Base-by-base conservation (phyloP, 2,113 vertebrate genomes). In the Petaurus breviceps region DNA sequence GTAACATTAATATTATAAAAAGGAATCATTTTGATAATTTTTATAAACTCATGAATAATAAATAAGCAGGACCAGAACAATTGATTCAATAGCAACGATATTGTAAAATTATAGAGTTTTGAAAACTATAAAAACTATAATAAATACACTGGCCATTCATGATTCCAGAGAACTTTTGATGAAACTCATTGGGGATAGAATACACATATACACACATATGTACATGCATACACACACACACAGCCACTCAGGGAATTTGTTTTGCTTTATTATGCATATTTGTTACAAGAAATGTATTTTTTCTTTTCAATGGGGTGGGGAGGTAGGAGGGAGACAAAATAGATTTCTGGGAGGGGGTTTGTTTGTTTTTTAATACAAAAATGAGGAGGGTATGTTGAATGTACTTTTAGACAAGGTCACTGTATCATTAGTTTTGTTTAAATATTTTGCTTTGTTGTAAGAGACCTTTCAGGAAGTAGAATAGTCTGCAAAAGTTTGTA, bases 141-240 rank as follows among this genome's bases (percentile, higher is more conserved):
- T 43, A 14, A 84, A 84, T n/a, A 43, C 6, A 84, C 7, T 84
- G 37, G 1, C 14, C 37, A 77, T n/a, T n/a, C 14, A n/a, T 77
- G 37, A 77, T 77, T 84, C 26, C n/a, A 22, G 14, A 84, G 68
- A 84, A 84, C 14, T 6, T 43, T 43, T 84, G 14, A 84, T 43
- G 68, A 84, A 84, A 84, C n/a, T 43, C n/a, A 84, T 1, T n/a
- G 68, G 37, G 37, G 0, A 22, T 23, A 84, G 37, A 84, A 43
- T 43, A 84, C 16, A 84, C 37, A 77, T 3, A n/a, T 2, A 61
- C 57, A 16, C 11, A 77, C 61, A 37, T 1, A 37, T 0, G 1
- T 0, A n/a, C 0, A 37, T 1, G n/a, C 14, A 77, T 31, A 37
- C 1, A 68, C 10, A 11, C 0, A 68, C 0, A 68, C 28, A 14